phyloP scores from a whole-genome alignment of 2,113 vertebrate species.

The Anthoscopus minutus region DNA sequence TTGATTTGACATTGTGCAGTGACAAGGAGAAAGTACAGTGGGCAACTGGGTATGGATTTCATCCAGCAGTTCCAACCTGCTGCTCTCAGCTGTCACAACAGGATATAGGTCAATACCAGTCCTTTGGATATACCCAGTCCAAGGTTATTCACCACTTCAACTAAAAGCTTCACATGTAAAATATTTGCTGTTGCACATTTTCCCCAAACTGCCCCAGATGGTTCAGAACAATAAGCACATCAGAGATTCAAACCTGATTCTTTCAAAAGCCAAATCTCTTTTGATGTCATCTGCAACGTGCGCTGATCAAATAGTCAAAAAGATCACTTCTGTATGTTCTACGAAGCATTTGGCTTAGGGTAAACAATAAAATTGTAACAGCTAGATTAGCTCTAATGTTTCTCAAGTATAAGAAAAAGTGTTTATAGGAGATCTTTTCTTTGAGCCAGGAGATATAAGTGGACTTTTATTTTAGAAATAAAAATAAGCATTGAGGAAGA shows the following conservation, averaged over 20 bases:
- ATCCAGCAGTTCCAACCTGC: conserved; percentile 53
- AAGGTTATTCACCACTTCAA: conserved; percentile 28
- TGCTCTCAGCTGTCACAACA: conserved; percentile 55
- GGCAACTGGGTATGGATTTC: conserved; percentile 40
- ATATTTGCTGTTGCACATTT: not conserved
- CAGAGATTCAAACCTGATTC: not conserved
- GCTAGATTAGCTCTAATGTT: not conserved
- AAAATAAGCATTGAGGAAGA: not conserved
- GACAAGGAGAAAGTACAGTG: conserved; percentile 37
- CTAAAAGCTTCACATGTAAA: not conserved
- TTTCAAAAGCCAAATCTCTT: not conserved
- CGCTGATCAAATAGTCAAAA: not conserved
- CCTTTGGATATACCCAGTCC: not conserved
- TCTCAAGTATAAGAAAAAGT: not conserved
- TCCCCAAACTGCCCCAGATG: not conserved
- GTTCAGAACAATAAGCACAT: not conserved
- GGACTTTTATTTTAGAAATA: not conserved
- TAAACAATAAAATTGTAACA: not conserved
- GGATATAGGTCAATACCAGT: conserved; percentile 13
- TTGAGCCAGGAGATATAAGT: not conserved
- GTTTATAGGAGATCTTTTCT: not conserved
- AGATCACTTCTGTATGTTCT: not conserved
- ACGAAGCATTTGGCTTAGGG: not conserved
- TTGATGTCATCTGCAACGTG: not conserved
- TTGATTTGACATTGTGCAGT: conserved; percentile 20